Evolutionary conservation across 2,888 invertebrate genomes (phyloP), one percentile per base, ranked within the genome.

Genomic region (Vesta saturnalis): DNA sequence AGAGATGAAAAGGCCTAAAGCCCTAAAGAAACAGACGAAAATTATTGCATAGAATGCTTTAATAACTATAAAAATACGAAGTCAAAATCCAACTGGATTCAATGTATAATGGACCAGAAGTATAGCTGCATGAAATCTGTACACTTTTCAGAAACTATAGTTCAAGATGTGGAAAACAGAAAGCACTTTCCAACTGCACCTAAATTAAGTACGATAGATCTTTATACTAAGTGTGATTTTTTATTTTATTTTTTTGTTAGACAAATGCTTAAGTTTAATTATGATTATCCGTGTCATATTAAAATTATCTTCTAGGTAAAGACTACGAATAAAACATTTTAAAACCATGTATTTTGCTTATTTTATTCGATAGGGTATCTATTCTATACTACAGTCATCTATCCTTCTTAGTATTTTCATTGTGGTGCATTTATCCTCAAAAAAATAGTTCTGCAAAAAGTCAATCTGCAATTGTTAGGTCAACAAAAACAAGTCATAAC

Each of bases 81-180:
- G 55, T 62, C 35, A 2, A 30, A 35, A 56, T 22, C 55, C 12
- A 55, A 62, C 14, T 62, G 62, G 62, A 54, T 62, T 55, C 62
- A 62, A 18, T 62, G 62, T 56, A 15, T 62, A 35, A 56, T 19
- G 39, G 56, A 55, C 16, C 35, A 56, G 21, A 62, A 62, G 10
- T 62, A n/a, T n/a, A 35, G 62, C 62, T 62, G 1, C 62, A 62
- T 55, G 62, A 62, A 30, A 62, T 19, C 1, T 62, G 62, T 21
- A 62, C 62, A 62, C 14, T 56, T 15, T 62, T 56, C 16, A 8
- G 23, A 15, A 56, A 62, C 15, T 56, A 56, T 16, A 56, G 62
- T n/a, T 46, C 46, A 46, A 46, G 46, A 46, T 46, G 46, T 46
- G 46, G 46, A 46, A 46, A 5, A 46, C 46, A 8, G n/a, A 46